Conservation (phyloP, 2,113 vertebrate species). For the Monopterus albus region DNA sequence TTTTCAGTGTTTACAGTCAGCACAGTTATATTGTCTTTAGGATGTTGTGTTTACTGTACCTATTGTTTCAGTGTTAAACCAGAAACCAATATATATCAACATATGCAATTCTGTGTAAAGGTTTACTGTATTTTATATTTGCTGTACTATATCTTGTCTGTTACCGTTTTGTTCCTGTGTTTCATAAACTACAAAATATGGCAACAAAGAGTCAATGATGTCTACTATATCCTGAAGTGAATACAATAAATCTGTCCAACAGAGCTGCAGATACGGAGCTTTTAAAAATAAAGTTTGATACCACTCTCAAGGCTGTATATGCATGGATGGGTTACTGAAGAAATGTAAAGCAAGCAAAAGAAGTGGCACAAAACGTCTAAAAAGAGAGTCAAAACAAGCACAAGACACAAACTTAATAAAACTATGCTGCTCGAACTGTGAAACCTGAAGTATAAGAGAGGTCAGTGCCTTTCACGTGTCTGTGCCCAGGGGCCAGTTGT, state of each 20-base stretch:
- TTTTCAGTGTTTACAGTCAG: constrained; percentile 34
- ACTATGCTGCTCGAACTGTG: too few species aligned
- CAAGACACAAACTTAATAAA: too few species aligned
- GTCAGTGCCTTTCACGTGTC: too few species aligned
- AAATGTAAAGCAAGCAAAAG: too few species aligned
- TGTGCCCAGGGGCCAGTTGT: too few species aligned
- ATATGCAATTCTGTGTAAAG: constrained; percentile 42
- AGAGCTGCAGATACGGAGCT: too few species aligned
- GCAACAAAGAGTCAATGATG: neutral
- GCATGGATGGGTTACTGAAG: too few species aligned
- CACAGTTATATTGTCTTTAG: neutral
- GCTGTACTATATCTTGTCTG: constrained; percentile 22
- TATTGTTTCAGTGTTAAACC: constrained; percentile 19
- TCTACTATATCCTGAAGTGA: neutral
- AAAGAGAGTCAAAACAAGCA: too few species aligned
- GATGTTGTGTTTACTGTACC: neutral
- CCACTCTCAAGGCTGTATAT: too few species aligned
- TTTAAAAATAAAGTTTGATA: too few species aligned
- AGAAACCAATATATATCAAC: constrained; percentile 10
- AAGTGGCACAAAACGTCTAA: too few species aligned
- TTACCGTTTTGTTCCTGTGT: constrained; percentile 31
- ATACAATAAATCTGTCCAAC: neutral
- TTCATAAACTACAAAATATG: constrained; percentile 33
- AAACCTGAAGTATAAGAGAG: too few species aligned
- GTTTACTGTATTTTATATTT: constrained; percentile 29